These are phyloP conservation scores for Drymonia ruficornis DNA, from an alignment of 2,888 invertebrate species.

Conservation along the genomic window DNA sequence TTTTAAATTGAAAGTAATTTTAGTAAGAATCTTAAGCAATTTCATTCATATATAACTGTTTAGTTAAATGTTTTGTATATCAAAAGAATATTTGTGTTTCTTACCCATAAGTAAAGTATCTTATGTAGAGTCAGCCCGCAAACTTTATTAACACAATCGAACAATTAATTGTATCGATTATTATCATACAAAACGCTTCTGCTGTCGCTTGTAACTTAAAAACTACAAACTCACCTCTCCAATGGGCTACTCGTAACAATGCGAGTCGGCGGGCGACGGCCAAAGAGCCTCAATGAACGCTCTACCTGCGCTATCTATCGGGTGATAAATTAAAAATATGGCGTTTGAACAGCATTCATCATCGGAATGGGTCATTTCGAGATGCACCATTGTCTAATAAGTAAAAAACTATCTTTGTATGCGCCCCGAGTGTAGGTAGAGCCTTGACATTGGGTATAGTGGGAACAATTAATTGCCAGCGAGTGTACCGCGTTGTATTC, in stretches of 20 bases:
- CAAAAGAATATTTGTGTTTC: no score
- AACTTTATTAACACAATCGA: no score
- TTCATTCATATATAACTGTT: no score
- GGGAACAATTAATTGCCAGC: constrained; percentile 27
- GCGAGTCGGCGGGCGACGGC: constrained; percentile 66
- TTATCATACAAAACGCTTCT: neutral
- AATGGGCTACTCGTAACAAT: constrained; percentile 42
- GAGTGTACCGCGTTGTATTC: constrained; percentile 23
- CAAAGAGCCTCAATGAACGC: constrained; percentile 71
- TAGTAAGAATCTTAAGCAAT: no score
- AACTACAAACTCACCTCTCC: neutral
- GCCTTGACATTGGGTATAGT: constrained; percentile 36
- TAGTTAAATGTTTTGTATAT: no score
- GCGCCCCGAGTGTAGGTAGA: constrained; percentile 17
- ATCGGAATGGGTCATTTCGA: constrained; percentile 68
- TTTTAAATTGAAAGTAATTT: no score
- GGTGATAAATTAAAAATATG: constrained; percentile 84
- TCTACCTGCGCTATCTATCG: constrained; percentile 78
- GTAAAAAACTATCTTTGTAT: constrained; percentile 41
- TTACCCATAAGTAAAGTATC: no score
- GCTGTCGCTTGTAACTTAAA: neutral
- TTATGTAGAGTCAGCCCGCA: no score
- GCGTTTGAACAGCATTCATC: constrained; percentile 77
- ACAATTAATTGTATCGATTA: no score
- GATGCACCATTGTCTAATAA: constrained; percentile 48